phyloP scores from a whole-genome alignment of 2,888 invertebrate species.

The Parasteatoda lunata region DNA sequence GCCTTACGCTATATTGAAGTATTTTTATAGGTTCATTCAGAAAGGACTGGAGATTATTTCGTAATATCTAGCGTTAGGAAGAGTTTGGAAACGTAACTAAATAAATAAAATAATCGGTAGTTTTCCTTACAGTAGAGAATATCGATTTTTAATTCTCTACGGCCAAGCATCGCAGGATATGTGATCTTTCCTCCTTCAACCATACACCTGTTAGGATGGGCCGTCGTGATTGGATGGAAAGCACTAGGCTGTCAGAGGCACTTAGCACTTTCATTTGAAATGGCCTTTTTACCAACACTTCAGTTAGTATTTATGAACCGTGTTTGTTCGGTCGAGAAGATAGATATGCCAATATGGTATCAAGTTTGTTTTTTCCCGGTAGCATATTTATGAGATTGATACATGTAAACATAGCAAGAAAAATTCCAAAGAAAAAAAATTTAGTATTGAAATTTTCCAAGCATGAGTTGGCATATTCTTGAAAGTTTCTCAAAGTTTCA shows the following conservation, averaged over 20 bases:
- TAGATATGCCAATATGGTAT: too few relatives aligned
- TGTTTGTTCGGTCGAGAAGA: too few relatives aligned
- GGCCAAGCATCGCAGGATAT: conserved; percentile 25
- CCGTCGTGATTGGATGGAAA: conserved; percentile 33
- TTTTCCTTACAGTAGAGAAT: conserved; percentile 17
- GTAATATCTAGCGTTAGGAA: not conserved
- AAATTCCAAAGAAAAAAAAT: too few relatives aligned
- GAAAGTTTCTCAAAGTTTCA: too few relatives aligned
- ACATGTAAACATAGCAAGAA: too few relatives aligned
- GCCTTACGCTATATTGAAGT: not conserved
- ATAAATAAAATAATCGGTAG: conserved; percentile 30
- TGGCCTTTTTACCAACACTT: not conserved
- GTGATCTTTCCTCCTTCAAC: conserved; percentile 36
- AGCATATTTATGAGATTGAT: too few relatives aligned
- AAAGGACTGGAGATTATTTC: not conserved
- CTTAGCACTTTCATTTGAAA: conserved; percentile 35
- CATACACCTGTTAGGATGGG: conserved; percentile 41
- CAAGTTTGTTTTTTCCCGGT: too few relatives aligned
- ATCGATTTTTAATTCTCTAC: conserved; percentile 63
- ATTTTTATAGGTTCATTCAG: not conserved
- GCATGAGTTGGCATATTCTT: too few relatives aligned
- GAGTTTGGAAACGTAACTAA: conserved; percentile 14
- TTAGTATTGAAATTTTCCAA: too few relatives aligned
- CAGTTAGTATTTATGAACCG: not conserved
- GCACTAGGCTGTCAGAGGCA: conserved; percentile 39